A percentile compares a stretch with the other conserved stretches of the same genome.
Evolutionary conservation across 2,797 vertebrate genomes (phyloP).

Genomic region (Acrossocheilus fasciatus): DNA sequence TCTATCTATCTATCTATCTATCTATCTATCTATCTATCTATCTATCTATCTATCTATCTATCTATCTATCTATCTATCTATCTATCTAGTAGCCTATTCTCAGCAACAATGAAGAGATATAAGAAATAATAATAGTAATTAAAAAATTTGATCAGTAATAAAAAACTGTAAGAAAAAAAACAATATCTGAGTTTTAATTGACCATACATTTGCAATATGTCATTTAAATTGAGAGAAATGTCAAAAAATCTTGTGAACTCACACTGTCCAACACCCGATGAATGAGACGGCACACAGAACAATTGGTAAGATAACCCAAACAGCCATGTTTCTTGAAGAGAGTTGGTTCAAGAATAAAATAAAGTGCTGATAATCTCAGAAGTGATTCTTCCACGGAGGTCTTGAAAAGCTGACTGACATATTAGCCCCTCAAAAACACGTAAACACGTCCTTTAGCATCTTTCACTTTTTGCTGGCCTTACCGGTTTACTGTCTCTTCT

Average conservation of each 20-base stretch:
- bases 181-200: background rate
- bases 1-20: background rate
- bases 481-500: conserved; percentile 34
- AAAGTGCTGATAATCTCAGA: conserved; percentile 9
- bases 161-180: background rate
- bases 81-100: background rate
- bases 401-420: conserved; percentile 1
- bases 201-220: background rate
- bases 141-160: background rate
- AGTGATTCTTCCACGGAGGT: background rate
- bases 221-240: background rate
- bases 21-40: background rate
- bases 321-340: conserved; percentile 69
- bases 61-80: background rate
- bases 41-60: background rate
- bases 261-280: conserved; percentile 81
- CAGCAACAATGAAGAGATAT: background rate
- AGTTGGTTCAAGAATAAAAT: conserved; percentile 16
- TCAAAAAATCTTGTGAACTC: conserved; percentile 68
- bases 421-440: conserved; percentile 14
- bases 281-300: conserved; percentile 75
- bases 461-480: background rate
- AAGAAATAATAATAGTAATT: background rate
- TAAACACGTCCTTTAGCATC: background rate
- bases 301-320: conserved; percentile 80